These are phyloP conservation scores for Aptenodytes forsteri DNA, from an alignment of 2,113 vertebrate genomes.

Conservation along the genomic window DNA sequence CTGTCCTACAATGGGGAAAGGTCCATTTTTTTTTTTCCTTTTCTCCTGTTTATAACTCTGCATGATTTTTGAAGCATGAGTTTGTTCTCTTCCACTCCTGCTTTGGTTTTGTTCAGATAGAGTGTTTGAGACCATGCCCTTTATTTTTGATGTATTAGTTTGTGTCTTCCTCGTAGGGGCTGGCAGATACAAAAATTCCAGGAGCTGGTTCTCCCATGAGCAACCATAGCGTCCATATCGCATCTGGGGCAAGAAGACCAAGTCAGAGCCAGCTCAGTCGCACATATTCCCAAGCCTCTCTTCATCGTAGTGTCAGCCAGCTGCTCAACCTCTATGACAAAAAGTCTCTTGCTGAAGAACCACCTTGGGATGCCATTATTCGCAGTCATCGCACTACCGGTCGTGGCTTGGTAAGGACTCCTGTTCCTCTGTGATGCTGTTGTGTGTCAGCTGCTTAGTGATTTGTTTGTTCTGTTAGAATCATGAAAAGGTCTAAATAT, in stretches of 20 bases:
- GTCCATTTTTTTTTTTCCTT: neutral
- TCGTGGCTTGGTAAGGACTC: slow-evolving; percentile 80
- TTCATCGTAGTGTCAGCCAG: slow-evolving; percentile 90
- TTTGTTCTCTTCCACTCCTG: neutral
- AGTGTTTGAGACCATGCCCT: neutral
- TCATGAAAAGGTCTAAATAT: neutral
- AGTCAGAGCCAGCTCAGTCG: slow-evolving; percentile 79
- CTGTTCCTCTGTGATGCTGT: neutral
- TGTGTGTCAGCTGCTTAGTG: accelerated
- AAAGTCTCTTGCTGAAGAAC: slow-evolving; percentile 80
- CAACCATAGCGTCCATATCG: slow-evolving; percentile 58
- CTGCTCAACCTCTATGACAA: slow-evolving; percentile 84
- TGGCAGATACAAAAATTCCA: slow-evolving; percentile 84
- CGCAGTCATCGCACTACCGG: slow-evolving; percentile 77
- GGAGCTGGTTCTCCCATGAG: slow-evolving; percentile 70
- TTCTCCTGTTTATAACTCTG: neutral
- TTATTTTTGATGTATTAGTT: neutral
- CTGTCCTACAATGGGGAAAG: neutral
- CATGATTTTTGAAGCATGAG: neutral
- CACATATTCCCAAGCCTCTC: slow-evolving; percentile 78
- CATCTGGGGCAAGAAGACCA: slow-evolving; percentile 74
- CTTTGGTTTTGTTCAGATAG: neutral
- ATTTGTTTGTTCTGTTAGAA: neutral
- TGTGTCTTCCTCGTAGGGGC: slow-evolving; percentile 73
- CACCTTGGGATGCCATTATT: slow-evolving; percentile 85